Evolutionary conservation across 2,888 invertebrate species (phyloP), one percentile per base, ranked within the genome.

Genomic region (Pteria penguin): DNA sequence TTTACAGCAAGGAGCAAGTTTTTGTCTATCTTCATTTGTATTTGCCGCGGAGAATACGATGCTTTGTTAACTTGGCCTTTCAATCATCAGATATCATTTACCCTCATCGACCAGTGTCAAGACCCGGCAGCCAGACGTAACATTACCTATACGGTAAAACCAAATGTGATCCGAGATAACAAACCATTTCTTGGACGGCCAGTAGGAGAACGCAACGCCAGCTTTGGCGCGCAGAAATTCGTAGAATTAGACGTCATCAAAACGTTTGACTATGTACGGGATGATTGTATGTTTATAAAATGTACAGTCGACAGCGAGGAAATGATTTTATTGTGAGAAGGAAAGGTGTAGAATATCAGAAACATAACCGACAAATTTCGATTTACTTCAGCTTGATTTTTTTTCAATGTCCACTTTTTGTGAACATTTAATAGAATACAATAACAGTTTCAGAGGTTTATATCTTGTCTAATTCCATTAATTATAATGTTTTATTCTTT

Each of bases 161-260:
- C 89, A 18, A 88, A 89, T 67, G 81, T 82, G 8, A 84, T 86
- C 68, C 87, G 87, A 67, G 87, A 84, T 57, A 90, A 90, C 78
- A 78, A 79, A 54, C 83, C 88, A 18, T 93, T 92, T 81, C 86
- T 92, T 29, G 89, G 89, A 1, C 83, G 91, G n/a, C 92, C 92
- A 4, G 82, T 83, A 1, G 86, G 87, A 27, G 91, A 92, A 26
- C 79, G 92, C 8, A 92, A 93, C 78, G 91, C 91, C 1, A 86
- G 90, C 3, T 92, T 92, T 78, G 92, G 92, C 0, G 91, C 92
- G 0, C 90, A 82, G 69, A 80, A 75, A 58, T 82, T 82, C 69
- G 78, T 79, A 2, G 80, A 80, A 54, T 29, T 82, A 55, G 63
- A 66, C 14, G 65, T 78, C n/a, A 31, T 82, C 54, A 75, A 75